Evolutionary conservation across 2,888 invertebrate species (phyloP).

Genomic region (Alviniconcha strummeri): DNA sequence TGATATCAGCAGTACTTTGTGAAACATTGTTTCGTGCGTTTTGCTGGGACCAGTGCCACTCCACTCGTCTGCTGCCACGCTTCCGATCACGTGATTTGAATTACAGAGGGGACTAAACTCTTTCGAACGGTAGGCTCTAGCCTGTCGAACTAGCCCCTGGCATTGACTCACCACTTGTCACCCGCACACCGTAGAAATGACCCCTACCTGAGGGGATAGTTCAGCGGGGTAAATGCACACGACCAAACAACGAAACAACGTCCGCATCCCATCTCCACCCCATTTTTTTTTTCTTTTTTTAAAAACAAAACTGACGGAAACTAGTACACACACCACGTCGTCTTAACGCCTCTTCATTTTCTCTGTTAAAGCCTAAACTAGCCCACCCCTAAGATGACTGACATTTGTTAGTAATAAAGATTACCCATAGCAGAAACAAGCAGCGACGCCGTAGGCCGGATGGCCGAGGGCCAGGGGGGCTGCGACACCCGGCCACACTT

Average conservation of each 20-base stretch:
- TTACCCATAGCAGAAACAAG: too few species aligned
- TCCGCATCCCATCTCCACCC: too few species aligned
- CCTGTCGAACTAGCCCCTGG: neutral
- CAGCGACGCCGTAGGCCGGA: too few species aligned
- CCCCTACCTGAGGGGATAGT: neutral
- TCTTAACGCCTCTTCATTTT: neutral
- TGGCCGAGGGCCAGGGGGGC: too few species aligned
- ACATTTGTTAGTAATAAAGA: too few species aligned
- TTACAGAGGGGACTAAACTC: neutral
- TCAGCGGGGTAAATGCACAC: neutral
- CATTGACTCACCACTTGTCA: neutral
- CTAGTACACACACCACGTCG: neutral
- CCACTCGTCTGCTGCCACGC: conserved; percentile 18
- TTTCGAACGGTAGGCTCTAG: neutral
- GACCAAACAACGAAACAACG: neutral
- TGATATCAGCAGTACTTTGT: neutral
- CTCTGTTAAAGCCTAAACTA: too few species aligned
- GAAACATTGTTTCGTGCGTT: neutral
- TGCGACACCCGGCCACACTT: too few species aligned
- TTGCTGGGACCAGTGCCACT: too few species aligned
- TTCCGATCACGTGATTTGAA: conserved; percentile 21
- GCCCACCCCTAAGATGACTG: too few species aligned
- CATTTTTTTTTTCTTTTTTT: neutral
- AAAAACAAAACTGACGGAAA: neutral
- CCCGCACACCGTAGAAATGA: neutral